Percentiles rank a stretch among this genome's conserved stretches.
These are phyloP conservation scores for Poeciliopsis retropinna DNA, from an alignment of 2,113 vertebrate genomes.

Conservation along the genomic window DNA sequence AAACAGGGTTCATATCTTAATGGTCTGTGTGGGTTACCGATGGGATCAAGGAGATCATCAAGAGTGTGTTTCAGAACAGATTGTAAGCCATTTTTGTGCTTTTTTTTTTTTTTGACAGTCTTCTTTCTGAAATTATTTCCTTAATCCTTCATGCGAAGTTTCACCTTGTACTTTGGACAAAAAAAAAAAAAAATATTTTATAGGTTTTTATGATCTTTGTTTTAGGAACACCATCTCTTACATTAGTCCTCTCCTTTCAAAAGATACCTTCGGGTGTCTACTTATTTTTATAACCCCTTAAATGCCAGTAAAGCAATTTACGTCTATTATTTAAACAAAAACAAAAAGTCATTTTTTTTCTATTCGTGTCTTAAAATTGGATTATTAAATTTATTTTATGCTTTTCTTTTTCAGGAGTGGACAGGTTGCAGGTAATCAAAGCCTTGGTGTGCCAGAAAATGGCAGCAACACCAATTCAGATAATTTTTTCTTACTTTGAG, in stretches of 20 bases:
- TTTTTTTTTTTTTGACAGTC: not conserved
- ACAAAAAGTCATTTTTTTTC: too few relatives aligned
- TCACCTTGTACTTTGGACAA: not conserved
- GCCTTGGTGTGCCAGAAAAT: too few relatives aligned
- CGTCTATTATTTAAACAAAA: too few relatives aligned
- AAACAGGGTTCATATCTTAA: slow-evolving; percentile 50
- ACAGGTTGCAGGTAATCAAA: too few relatives aligned
- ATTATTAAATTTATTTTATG: too few relatives aligned
- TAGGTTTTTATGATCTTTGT: not conserved
- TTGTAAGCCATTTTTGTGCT: slow-evolving; percentile 36
- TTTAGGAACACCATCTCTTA: not conserved
- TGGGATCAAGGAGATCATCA: slow-evolving; percentile 53
- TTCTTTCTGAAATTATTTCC: slow-evolving; percentile 20
- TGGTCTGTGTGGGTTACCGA: slow-evolving; percentile 62
- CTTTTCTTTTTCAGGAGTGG: too few relatives aligned
- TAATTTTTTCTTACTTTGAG: too few relatives aligned
- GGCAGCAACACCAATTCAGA: too few relatives aligned
- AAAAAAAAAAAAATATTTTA: not conserved
- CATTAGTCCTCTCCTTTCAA: not conserved
- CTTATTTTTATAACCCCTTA: too few relatives aligned
- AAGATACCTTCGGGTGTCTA: too few relatives aligned
- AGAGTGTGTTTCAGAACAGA: slow-evolving; percentile 40
- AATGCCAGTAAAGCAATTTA: too few relatives aligned
- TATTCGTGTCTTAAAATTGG: too few relatives aligned
- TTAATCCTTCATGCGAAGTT: not conserved